Evolutionary conservation across 2,113 vertebrate genomes (phyloP).

Genomic region (Conger conger): DNA sequence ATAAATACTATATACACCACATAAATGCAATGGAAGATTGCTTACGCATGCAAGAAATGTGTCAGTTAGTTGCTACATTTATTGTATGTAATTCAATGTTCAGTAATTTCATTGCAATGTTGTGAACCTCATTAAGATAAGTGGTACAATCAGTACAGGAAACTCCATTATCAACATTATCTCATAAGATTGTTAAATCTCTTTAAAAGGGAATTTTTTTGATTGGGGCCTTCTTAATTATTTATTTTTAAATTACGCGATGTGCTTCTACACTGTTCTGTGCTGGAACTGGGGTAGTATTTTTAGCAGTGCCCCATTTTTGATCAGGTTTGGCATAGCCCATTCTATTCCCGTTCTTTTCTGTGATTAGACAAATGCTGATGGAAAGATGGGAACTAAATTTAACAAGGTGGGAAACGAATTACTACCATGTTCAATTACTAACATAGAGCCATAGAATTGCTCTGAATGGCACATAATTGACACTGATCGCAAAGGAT

Average conservation of each 20-base stretch:
- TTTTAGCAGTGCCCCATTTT: constrained; percentile 31
- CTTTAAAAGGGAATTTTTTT: not conserved
- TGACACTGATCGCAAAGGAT: not conserved
- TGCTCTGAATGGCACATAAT: not conserved
- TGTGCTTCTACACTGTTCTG: constrained; percentile 4
- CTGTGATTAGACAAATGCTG: constrained; percentile 28
- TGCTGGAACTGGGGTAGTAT: constrained; percentile 31
- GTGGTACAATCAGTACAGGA: too few relatives aligned
- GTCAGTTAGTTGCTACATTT: not conserved
- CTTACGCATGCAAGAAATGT: not conserved
- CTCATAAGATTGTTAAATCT: not conserved
- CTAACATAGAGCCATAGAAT: not conserved
- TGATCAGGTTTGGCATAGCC: constrained; percentile 19
- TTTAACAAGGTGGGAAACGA: constrained; percentile 1
- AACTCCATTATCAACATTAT: not conserved
- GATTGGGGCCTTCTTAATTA: constrained; percentile 14
- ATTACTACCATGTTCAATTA: not conserved
- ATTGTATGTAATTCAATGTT: not conserved
- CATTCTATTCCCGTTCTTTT: constrained; percentile 19
- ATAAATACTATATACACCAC: too few relatives aligned
- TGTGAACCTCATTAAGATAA: too few relatives aligned
- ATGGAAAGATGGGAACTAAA: constrained; percentile 18
- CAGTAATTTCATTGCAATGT: too few relatives aligned
- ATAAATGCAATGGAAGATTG: not conserved
- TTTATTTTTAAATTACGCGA: constrained; percentile 21